A percentile compares a stretch with the other conserved stretches of the same genome.
phyloP scores from a whole-genome alignment of 2,888 invertebrate species.

The Scaptomyza parva region DNA sequence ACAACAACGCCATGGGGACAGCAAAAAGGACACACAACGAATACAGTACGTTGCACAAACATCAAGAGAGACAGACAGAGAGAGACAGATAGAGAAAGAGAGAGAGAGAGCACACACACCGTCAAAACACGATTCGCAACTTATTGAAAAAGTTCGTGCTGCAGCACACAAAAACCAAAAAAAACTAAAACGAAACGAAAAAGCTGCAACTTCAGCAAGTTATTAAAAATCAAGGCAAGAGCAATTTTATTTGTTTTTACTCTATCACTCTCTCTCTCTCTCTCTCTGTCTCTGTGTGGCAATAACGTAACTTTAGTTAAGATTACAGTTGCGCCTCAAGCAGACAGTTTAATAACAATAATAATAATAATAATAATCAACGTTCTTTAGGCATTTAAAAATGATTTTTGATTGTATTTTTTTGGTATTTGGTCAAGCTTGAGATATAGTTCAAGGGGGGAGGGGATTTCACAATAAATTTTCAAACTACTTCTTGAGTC shows the following conservation, averaged over 20 bases:
- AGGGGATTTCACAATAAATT: too few species aligned
- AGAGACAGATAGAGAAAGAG: background rate
- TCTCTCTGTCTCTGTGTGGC: background rate
- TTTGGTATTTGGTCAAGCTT: too few species aligned
- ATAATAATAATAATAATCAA: background rate
- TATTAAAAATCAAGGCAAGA: constrained; percentile 52
- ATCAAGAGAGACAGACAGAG: constrained; percentile 12
- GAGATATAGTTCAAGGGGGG: too few species aligned
- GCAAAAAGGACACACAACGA: constrained; percentile 31
- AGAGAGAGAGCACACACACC: constrained; percentile 19
- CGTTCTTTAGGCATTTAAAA: background rate
- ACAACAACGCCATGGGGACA: constrained; percentile 16
- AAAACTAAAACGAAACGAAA: constrained; percentile 3
- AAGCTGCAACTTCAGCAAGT: constrained; percentile 43
- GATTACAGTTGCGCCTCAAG: background rate
- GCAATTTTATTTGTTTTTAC: constrained; percentile 43
- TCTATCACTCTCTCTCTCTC: too few species aligned
- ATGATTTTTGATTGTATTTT: background rate
- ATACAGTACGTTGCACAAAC: constrained; percentile 6
- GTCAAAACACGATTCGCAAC: constrained; percentile 60
- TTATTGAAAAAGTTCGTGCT: constrained; percentile 75
- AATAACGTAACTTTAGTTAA: constrained; percentile 12
- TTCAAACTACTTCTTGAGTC: background rate
- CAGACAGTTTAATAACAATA: too few species aligned
- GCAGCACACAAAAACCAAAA: constrained; percentile 33